Percentiles rank a stretch among this genome's conserved stretches.
Evolutionary conservation across 1,140 invertebrate species (phyloP).

Genomic region (Yoshiicerus persimilis): DNA sequence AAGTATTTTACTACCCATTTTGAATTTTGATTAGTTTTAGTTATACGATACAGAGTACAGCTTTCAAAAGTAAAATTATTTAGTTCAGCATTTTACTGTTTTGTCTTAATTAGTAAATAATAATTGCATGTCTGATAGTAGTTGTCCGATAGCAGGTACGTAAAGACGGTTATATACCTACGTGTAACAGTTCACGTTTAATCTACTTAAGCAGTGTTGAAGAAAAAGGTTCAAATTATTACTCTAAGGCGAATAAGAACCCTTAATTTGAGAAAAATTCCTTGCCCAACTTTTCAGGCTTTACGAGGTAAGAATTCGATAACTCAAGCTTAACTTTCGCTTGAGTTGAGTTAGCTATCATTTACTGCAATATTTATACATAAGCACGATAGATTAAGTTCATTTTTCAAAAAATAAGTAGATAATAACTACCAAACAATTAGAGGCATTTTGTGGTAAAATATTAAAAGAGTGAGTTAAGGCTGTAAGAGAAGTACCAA

Average conservation of each 20-base stretch:
- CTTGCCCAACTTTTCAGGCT: not conserved
- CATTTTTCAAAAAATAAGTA: not conserved
- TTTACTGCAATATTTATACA: not conserved
- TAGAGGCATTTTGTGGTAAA: not conserved
- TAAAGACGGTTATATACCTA: too few species aligned
- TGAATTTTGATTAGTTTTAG: slow-evolving; percentile 1
- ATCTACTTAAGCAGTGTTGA: not conserved
- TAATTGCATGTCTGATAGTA: not conserved
- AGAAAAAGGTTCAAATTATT: not conserved
- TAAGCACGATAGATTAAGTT: not conserved
- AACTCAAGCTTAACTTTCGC: not conserved
- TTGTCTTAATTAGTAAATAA: not conserved
- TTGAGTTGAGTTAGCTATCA: not conserved
- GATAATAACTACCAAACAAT: not conserved
- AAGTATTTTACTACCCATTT: not conserved
- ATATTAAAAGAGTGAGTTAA: not conserved
- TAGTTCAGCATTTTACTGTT: not conserved
- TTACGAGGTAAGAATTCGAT: not conserved
- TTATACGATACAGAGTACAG: not conserved
- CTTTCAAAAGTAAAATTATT: not conserved
- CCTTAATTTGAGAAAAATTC: not conserved
- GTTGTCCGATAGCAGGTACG: too few species aligned
- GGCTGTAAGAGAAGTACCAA: not conserved
- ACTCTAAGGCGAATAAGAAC: not conserved
- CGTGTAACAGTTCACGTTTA: not conserved